Conservation (phyloP, 2,113 vertebrate species). For the Gallinago undulata region DNA sequence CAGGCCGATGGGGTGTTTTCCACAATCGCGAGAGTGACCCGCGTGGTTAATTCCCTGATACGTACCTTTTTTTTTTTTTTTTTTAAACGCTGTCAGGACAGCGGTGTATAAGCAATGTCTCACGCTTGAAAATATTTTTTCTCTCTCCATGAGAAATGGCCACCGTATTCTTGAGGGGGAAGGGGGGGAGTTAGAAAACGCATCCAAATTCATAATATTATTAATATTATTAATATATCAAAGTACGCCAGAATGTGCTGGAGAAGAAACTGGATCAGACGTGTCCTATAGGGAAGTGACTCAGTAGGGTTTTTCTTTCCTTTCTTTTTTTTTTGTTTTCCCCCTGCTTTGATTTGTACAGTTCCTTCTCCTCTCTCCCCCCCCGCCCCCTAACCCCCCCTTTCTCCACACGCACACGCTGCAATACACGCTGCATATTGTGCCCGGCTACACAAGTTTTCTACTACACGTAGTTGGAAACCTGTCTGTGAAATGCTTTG, state of each 20-base stretch:
- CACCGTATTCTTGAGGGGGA: not conserved
- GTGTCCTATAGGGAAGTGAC: not conserved
- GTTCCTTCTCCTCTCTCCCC: not conserved
- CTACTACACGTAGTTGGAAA: not conserved
- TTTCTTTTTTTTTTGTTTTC: rapidly evolving
- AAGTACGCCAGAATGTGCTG: not conserved
- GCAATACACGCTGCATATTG: not conserved
- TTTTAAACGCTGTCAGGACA: not conserved
- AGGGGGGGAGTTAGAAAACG: not conserved
- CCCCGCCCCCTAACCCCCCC: too few species aligned
- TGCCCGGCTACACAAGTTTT: not conserved
- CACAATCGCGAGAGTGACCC: not conserved
- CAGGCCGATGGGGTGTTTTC: not conserved
- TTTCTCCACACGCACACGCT: not conserved
- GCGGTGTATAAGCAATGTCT: not conserved
- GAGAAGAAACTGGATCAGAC: not conserved
- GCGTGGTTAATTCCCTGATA: not conserved
- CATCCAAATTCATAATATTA: not conserved
- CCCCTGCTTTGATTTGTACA: not conserved
- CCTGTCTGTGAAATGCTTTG: not conserved
- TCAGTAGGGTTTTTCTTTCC: not conserved
- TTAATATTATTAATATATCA: not conserved
- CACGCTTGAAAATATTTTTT: not conserved
- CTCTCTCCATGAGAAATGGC: not conserved
- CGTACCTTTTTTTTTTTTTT: not conserved